Evolutionary conservation across 2,113 vertebrate genomes (phyloP).

Genomic region (Hippoglossus stenolepis): DNA sequence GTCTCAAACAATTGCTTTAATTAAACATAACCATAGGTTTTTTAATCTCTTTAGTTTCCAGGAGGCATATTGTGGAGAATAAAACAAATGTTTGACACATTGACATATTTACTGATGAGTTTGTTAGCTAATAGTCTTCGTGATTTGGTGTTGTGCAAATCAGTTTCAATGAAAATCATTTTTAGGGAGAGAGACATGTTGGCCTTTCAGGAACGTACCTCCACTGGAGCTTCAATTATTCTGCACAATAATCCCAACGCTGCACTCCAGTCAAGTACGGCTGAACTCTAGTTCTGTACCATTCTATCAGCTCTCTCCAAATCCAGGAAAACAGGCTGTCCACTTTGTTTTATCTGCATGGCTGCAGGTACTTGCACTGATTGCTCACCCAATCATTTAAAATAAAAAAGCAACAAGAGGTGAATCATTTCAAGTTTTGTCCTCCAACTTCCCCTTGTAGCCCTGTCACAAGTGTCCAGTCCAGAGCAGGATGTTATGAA

Average conservation of each 20-base stretch:
- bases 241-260: conserved; percentile 28
- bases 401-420: conserved; percentile 61
- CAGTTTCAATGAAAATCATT: neutral
- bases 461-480: conserved; percentile 20
- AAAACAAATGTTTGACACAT: too few species aligned
- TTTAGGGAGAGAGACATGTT: neutral
- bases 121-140: neutral
- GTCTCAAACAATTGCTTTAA: too few species aligned
- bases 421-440: conserved; percentile 60
- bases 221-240: conserved; percentile 14
- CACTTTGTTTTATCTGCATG: conserved; percentile 52
- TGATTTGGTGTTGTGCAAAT: neutral
- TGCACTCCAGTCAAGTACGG: conserved; percentile 49
- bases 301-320: conserved; percentile 27
- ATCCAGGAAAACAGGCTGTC: conserved; percentile 48
- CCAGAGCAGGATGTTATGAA: conserved; percentile 28
- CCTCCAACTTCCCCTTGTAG: conserved; percentile 36
- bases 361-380: conserved; percentile 39
- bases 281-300: conserved; percentile 36
- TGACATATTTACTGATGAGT: neutral
- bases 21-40: too few species aligned
- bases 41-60: too few species aligned
- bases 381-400: conserved; percentile 51
- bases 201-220: neutral
- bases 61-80: too few species aligned